phyloP scores from a whole-genome alignment of 2,113 vertebrate species.

The Laterallus jamaicensis region DNA sequence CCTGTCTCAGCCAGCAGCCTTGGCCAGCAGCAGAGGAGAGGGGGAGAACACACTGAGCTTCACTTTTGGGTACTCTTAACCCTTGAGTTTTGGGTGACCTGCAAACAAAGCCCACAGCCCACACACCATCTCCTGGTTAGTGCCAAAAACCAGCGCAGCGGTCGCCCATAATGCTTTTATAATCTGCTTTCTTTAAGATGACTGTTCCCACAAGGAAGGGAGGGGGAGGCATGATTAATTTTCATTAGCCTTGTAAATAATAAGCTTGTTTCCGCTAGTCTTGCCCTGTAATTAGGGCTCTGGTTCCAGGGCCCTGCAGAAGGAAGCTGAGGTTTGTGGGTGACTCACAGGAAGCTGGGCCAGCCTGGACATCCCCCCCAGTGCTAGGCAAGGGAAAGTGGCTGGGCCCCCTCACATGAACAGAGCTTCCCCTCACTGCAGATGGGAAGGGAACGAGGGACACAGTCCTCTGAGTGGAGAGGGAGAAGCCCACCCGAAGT shows the following conservation, averaged over 20 bases:
- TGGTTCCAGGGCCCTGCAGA: constrained; percentile 13
- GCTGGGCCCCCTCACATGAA: accelerated
- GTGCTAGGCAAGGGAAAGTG: background rate
- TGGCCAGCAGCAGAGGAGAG: background rate
- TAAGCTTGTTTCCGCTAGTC: constrained; percentile 27
- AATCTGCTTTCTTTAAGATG: background rate
- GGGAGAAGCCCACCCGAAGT: background rate
- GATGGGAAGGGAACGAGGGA: background rate
- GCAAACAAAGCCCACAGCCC: background rate
- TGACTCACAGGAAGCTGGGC: background rate
- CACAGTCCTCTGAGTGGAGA: background rate
- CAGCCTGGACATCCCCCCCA: background rate
- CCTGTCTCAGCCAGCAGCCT: background rate
- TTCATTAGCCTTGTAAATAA: constrained; percentile 59
- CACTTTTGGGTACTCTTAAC: background rate
- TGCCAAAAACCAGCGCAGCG: background rate
- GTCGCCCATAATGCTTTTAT: background rate
- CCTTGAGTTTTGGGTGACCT: background rate
- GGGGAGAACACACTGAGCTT: background rate
- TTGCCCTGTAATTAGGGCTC: constrained; percentile 36
- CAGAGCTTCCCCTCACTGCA: background rate
- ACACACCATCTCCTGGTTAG: background rate
- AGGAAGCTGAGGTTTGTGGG: constrained; percentile 25
- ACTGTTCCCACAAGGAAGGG: constrained; percentile 21
- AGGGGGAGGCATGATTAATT: constrained; percentile 46